Percentiles rank a stretch among this genome's conserved stretches.
phyloP scores from a whole-genome alignment of 1,140 invertebrate genomes.

The Magallana angulata region DNA sequence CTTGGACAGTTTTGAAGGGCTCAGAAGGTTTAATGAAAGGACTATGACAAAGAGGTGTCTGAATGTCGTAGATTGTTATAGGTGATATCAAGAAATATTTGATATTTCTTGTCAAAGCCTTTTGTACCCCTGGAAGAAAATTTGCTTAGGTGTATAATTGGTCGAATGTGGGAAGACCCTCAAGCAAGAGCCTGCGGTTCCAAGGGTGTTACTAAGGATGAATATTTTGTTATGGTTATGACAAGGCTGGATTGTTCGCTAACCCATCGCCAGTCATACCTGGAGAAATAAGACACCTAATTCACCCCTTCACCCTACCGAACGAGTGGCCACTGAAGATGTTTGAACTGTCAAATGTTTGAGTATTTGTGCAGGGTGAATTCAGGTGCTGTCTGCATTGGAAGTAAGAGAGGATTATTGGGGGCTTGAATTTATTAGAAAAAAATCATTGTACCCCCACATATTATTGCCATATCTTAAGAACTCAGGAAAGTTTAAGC shows the following conservation, averaged over 20 bases:
- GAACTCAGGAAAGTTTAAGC: background rate
- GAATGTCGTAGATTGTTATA: background rate
- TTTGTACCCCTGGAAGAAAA: background rate
- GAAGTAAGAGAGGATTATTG: background rate
- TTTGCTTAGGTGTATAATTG: background rate
- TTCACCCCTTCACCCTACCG: slow-evolving; percentile 17
- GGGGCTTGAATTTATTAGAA: slow-evolving; percentile 18
- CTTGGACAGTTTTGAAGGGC: background rate
- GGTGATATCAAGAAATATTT: slow-evolving; percentile 11
- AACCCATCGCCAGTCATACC: background rate
- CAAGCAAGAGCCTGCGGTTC: background rate
- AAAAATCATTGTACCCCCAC: background rate
- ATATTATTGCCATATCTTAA: slow-evolving; percentile 16
- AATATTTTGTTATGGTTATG: slow-evolving; percentile 17
- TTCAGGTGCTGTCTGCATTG: slow-evolving; percentile 5
- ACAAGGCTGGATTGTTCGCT: slow-evolving; percentile 24
- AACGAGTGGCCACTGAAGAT: slow-evolving; percentile 6
- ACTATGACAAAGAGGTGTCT: background rate
- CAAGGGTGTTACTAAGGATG: background rate
- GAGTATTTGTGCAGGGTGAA: slow-evolving; percentile 15
- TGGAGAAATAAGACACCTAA: background rate
- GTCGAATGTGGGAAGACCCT: background rate
- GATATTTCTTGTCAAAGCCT: slow-evolving; percentile 4
- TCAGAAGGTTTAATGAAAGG: background rate
- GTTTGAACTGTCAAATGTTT: slow-evolving; percentile 23